Percentiles rank a stretch among this genome's conserved stretches.
phyloP scores from a whole-genome alignment of 2,888 invertebrate genomes.

The Drosophila borealis region DNA sequence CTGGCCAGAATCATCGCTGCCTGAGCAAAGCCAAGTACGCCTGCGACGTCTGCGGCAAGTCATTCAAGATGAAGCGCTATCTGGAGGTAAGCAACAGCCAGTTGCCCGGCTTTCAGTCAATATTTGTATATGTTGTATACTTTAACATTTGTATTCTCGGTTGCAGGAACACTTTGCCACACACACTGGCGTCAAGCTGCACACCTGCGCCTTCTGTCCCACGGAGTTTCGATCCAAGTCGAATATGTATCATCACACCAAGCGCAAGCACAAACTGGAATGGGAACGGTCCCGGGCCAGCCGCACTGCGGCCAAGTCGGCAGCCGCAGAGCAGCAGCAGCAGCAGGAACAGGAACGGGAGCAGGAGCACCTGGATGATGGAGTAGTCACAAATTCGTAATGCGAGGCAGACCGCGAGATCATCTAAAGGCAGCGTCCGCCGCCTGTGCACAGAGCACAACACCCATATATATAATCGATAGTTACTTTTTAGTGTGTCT shows the following conservation, averaged over 20 bases:
- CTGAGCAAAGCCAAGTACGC: slow-evolving; percentile 68
- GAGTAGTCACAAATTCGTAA: slow-evolving; percentile 38
- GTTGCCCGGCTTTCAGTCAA: neutral
- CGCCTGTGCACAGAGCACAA: neutral
- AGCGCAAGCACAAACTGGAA: slow-evolving; percentile 78
- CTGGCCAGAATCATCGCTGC: slow-evolving; percentile 68
- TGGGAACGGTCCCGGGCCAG: slow-evolving; percentile 77
- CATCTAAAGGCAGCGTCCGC: neutral
- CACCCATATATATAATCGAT: slow-evolving; percentile 35
- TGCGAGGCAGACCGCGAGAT: neutral
- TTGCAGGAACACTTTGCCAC: slow-evolving; percentile 80
- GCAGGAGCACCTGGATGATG: slow-evolving; percentile 11
- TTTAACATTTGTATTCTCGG: neutral
- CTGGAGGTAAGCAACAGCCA: slow-evolving; percentile 59
- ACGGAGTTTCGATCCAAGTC: slow-evolving; percentile 82
- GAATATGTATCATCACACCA: slow-evolving; percentile 83
- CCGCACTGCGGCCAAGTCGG: slow-evolving; percentile 60
- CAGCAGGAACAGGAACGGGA: slow-evolving; percentile 8
- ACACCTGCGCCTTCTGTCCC: slow-evolving; percentile 80
- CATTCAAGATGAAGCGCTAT: slow-evolving; percentile 78
- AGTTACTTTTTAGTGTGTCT: slow-evolving; percentile 53
- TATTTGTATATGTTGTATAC: neutral
- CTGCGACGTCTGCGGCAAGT: slow-evolving; percentile 79
- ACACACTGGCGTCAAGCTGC: slow-evolving; percentile 80
- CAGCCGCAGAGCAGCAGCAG: slow-evolving; percentile 30